Evolutionary conservation across 2,888 invertebrate species (phyloP).

Genomic region (Dorcus parallelipipedus): DNA sequence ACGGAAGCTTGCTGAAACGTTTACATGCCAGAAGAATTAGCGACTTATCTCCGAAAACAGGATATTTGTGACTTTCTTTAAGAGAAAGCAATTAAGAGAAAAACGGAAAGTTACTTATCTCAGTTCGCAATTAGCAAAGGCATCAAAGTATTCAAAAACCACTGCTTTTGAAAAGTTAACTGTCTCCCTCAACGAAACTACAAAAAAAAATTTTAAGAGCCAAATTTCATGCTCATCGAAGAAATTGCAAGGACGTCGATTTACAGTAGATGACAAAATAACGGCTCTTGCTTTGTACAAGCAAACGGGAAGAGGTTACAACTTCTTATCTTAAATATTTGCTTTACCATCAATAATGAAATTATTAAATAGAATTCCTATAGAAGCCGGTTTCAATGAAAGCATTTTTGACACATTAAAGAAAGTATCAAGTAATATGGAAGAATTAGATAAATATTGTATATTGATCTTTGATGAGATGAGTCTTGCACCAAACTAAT

Average conservation of each 20-base stretch:
- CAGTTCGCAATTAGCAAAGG: no score
- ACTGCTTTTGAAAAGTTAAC: no score
- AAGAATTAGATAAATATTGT: neutral
- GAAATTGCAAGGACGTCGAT: neutral
- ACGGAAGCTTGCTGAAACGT: no score
- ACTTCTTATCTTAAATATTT: neutral
- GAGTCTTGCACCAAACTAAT: neutral
- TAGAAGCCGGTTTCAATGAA: neutral
- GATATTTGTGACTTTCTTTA: no score
- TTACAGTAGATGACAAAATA: neutral
- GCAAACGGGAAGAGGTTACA: neutral
- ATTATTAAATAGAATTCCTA: neutral
- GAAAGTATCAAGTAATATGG: neutral
- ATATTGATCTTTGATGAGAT: slow-evolving; percentile 3
- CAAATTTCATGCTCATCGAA: no score
- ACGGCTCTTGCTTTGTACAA: neutral
- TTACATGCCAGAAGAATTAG: no score
- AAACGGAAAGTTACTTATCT: no score
- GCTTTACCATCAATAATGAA: neutral
- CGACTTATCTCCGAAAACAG: no score
- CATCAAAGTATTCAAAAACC: no score
- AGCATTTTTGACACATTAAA: neutral
- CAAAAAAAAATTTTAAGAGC: no score
- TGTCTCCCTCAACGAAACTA: no score
- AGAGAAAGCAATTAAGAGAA: no score